Percentiles rank a stretch among this genome's conserved stretches.
Evolutionary conservation across 2,797 vertebrate genomes (phyloP).

Genomic region (Hyperoplus lanceolatus): DNA sequence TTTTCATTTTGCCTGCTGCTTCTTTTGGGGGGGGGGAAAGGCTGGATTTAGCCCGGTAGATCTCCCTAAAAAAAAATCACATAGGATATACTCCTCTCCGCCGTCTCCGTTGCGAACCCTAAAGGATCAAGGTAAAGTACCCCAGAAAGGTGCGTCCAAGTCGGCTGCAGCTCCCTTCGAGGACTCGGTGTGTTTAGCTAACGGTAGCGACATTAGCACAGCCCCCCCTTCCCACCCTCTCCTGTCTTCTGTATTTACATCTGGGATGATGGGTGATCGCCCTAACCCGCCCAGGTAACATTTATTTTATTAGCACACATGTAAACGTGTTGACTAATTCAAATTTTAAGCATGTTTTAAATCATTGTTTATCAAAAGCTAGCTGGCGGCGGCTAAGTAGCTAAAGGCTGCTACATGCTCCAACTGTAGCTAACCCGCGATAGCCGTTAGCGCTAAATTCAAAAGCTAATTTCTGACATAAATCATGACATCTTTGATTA

Average conservation of each 20-base stretch:
- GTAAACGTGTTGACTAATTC: no score
- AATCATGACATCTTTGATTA: not conserved
- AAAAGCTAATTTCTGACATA: slow-evolving; percentile 53
- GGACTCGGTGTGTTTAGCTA: slow-evolving; percentile 71
- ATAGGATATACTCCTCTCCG: slow-evolving; percentile 73
- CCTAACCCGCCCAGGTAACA: slow-evolving; percentile 80
- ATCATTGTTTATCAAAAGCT: slow-evolving; percentile 6
- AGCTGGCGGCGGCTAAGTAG: slow-evolving; percentile 45
- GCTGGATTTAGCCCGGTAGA: slow-evolving; percentile 70
- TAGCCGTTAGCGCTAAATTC: slow-evolving; percentile 56
- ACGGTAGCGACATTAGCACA: slow-evolving; percentile 76
- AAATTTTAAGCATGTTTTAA: no score
- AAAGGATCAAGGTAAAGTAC: slow-evolving; percentile 88
- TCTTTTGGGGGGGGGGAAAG: slow-evolving; percentile 64
- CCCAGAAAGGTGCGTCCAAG: slow-evolving; percentile 55
- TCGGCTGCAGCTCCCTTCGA: slow-evolving; percentile 67
- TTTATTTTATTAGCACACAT: slow-evolving; percentile 50
- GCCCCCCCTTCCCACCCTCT: slow-evolving; percentile 13
- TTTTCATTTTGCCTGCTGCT: slow-evolving; percentile 76
- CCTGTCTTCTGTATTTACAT: slow-evolving; percentile 71
- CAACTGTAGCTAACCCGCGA: slow-evolving; percentile 75
- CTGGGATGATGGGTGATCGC: slow-evolving; percentile 82
- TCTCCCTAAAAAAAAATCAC: slow-evolving; percentile 46
- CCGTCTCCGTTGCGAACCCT: slow-evolving; percentile 77
- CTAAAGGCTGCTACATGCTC: slow-evolving; percentile 62